phyloP scores from a whole-genome alignment of 2,888 invertebrate genomes.

The Papilio gigon region DNA sequence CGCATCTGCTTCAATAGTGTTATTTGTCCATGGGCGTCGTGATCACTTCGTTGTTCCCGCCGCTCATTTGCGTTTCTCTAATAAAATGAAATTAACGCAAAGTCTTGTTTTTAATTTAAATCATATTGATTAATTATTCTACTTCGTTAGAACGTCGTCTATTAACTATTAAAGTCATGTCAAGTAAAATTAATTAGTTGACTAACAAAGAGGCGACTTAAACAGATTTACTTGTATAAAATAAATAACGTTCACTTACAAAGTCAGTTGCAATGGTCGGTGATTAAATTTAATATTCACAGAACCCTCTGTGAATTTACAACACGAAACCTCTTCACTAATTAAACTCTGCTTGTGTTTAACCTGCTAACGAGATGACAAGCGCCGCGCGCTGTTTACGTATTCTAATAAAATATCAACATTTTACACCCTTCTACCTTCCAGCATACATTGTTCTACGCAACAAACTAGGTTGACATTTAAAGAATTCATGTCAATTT shows the following conservation, averaged over 20 bases:
- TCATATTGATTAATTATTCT: too few relatives aligned
- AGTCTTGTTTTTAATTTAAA: too few relatives aligned
- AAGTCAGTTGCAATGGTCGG: slow-evolving; percentile 21
- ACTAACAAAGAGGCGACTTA: background rate
- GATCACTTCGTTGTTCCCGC: too few relatives aligned
- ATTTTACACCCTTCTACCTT: background rate
- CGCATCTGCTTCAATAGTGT: too few relatives aligned
- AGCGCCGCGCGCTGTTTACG: slow-evolving; percentile 17
- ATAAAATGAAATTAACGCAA: too few relatives aligned
- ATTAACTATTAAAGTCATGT: background rate
- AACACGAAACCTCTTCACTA: slow-evolving; percentile 40
- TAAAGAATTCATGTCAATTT: too few relatives aligned
- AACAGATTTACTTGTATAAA: slow-evolving; percentile 4
- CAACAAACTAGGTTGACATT: background rate
- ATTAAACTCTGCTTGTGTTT: slow-evolving; percentile 43
- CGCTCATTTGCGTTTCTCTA: too few relatives aligned
- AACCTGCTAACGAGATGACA: slow-evolving; percentile 42
- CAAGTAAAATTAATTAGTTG: background rate
- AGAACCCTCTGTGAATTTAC: slow-evolving; percentile 51
- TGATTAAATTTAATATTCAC: slow-evolving; percentile 41
- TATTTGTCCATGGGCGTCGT: too few relatives aligned
- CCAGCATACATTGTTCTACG: background rate
- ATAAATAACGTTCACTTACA: slow-evolving; percentile 12
- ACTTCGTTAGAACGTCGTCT: too few relatives aligned
- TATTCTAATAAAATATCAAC: slow-evolving; percentile 19